phyloP scores from a whole-genome alignment of 2,888 invertebrate species.

The Serripes groenlandicus region DNA sequence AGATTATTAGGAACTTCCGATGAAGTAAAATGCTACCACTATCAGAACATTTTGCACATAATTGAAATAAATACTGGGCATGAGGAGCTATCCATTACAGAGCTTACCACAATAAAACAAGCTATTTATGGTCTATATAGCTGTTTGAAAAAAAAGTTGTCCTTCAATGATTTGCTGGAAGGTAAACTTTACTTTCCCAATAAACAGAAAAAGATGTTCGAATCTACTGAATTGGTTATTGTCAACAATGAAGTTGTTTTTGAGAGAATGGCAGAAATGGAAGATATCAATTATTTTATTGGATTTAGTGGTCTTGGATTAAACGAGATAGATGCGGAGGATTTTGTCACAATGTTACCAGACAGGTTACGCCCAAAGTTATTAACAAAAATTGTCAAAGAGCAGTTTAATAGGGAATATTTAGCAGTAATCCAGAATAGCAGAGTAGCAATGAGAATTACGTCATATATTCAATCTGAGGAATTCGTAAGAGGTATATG shows the following conservation, averaged over 20 bases:
- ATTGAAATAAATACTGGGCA: conserved; percentile 27
- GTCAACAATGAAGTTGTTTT: conserved; percentile 35
- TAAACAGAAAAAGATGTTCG: neutral
- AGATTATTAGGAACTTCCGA: conserved; percentile 29
- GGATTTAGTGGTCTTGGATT: conserved; percentile 40
- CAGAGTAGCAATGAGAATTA: neutral
- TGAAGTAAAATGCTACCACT: conserved; percentile 27
- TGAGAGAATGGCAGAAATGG: conserved; percentile 21
- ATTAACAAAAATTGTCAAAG: conserved; percentile 33
- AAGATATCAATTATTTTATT: conserved; percentile 39
- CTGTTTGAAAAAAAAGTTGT: neutral
- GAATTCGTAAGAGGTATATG: neutral
- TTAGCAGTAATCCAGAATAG: no score
- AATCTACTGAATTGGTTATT: conserved; percentile 23
- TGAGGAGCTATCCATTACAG: conserved; percentile 9
- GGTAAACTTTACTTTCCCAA: conserved; percentile 5
- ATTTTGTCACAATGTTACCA: conserved; percentile 23
- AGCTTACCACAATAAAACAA: conserved; percentile 14
- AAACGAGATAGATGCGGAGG: neutral
- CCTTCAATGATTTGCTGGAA: neutral
- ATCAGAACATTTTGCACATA: conserved; percentile 24
- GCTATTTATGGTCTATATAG: conserved; percentile 4
- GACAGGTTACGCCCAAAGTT: conserved; percentile 25
- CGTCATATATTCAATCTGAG: neutral
- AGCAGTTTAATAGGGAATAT: conserved; percentile 8